phyloP scores from a whole-genome alignment of 2,797 vertebrate species.

The Myoxocephalus aenaeus region DNA sequence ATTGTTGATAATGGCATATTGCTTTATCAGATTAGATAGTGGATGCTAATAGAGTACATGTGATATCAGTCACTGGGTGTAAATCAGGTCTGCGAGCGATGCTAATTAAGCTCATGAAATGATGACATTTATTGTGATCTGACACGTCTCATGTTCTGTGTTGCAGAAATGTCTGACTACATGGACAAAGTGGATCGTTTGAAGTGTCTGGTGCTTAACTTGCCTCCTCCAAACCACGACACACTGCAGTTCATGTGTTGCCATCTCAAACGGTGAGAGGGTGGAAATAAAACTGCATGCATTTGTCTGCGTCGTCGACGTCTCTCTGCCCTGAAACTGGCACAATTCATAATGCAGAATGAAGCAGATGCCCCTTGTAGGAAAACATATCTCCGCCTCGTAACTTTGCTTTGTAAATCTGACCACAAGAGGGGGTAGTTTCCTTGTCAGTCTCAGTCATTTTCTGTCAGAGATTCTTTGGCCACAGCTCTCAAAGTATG shows the following conservation, averaged over 20 bases:
- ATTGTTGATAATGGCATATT: constrained; percentile 20
- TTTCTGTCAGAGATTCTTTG: constrained; percentile 55
- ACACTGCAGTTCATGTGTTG: constrained; percentile 88
- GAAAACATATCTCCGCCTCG: constrained; percentile 24
- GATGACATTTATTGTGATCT: constrained; percentile 14
- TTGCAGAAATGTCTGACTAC: constrained; percentile 86
- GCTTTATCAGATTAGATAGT: constrained; percentile 48
- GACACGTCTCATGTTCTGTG: constrained; percentile 38
- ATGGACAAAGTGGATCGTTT: constrained; percentile 86
- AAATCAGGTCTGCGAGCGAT: constrained; percentile 13
- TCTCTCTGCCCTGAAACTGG: constrained; percentile 8
- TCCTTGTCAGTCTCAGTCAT: constrained; percentile 21
- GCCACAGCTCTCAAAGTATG: constrained; percentile 50
- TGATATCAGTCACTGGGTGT: constrained; percentile 40
- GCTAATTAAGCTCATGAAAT: constrained; percentile 30
- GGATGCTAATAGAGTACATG: background rate
- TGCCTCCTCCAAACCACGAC: constrained; percentile 88
- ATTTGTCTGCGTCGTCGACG: constrained; percentile 1
- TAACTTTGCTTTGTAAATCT: constrained; percentile 19
- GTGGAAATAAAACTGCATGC: background rate
- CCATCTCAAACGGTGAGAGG: constrained; percentile 89
- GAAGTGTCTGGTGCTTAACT: constrained; percentile 84
- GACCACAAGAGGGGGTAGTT: constrained; percentile 78
- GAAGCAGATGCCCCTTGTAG: constrained; percentile 42
- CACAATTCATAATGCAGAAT: constrained; percentile 23